Conservation (phyloP, 1,140 invertebrate species). For the Camponotus vicinus region DNA sequence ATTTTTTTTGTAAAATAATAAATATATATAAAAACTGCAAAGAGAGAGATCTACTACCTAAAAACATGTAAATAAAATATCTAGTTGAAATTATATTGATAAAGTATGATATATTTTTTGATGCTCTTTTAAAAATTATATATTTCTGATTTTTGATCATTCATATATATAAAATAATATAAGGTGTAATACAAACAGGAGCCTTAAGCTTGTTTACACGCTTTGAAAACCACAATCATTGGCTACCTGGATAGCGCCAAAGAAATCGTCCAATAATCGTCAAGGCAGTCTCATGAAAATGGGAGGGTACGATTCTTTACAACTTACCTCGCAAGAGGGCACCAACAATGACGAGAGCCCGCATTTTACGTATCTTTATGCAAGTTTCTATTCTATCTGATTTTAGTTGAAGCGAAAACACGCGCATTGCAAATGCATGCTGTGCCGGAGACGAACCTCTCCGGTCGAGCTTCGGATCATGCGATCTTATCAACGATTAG, state of each 20-base stretch:
- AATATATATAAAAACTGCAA: neutral
- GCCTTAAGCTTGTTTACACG: neutral
- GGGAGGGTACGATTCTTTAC: neutral
- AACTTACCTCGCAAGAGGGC: conserved; percentile 10
- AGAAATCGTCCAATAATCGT: neutral
- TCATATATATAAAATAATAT: too few relatives aligned
- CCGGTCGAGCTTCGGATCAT: conserved; percentile 23
- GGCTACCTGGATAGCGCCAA: neutral
- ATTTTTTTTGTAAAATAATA: too few relatives aligned
- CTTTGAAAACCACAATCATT: neutral
- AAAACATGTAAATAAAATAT: neutral
- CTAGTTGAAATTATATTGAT: neutral
- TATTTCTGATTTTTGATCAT: too few relatives aligned
- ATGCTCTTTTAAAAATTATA: too few relatives aligned
- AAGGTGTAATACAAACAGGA: neutral
- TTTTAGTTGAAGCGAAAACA: conserved; percentile 52
- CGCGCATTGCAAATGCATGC: conserved; percentile 31
- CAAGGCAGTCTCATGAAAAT: neutral
- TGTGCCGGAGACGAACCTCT: conserved; percentile 39
- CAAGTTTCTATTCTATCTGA: conserved; percentile 48
- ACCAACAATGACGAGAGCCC: neutral
- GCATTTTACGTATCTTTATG: conserved; percentile 29
- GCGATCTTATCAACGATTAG: conserved; percentile 34
- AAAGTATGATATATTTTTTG: too few relatives aligned
- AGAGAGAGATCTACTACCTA: neutral